Conservation (phyloP, 23 tunicate species). For the Ascidia mentula region DNA sequence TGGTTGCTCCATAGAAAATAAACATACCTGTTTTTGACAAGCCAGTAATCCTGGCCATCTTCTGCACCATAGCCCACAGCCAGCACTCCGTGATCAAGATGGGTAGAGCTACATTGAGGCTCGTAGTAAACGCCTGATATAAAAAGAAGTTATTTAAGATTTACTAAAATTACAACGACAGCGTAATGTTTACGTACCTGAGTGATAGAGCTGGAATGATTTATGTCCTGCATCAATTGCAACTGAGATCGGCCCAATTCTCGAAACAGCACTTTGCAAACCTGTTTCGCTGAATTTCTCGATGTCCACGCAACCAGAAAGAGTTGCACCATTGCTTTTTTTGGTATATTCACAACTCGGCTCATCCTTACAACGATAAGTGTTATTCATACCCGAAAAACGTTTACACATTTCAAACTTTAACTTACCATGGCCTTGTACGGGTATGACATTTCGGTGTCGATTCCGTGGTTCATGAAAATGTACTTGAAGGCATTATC, state of each 20-base stretch:
- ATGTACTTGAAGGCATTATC: conserved; percentile 85
- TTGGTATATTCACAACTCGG: conserved; percentile 43
- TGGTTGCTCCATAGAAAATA: too few relatives aligned
- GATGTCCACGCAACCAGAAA: conserved; percentile 58
- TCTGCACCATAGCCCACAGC: conserved; percentile 82
- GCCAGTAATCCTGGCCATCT: conserved; percentile 66
- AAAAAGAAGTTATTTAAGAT: background rate
- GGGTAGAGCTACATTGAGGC: conserved; percentile 47
- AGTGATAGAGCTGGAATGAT: conserved; percentile 75
- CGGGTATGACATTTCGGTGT: conserved; percentile 87
- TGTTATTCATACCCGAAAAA: too few relatives aligned
- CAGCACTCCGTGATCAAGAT: conserved; percentile 76
- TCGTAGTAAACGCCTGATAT: conserved; percentile 79
- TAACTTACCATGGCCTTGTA: conserved; percentile 53
- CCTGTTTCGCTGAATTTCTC: conserved; percentile 41
- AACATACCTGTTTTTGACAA: conserved; percentile 81
- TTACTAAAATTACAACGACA: too few relatives aligned
- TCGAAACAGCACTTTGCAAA: conserved; percentile 60
- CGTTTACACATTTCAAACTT: too few relatives aligned
- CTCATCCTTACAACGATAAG: too few relatives aligned
- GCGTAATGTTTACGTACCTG: conserved; percentile 40
- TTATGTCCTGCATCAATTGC: conserved; percentile 67
- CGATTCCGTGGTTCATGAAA: conserved; percentile 71
- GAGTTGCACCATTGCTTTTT: conserved; percentile 49
- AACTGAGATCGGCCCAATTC: conserved; percentile 90